Evolutionary conservation across 1,140 invertebrate species (phyloP), one percentile per base, ranked within the genome.

Genomic region (Atta colombica): DNA sequence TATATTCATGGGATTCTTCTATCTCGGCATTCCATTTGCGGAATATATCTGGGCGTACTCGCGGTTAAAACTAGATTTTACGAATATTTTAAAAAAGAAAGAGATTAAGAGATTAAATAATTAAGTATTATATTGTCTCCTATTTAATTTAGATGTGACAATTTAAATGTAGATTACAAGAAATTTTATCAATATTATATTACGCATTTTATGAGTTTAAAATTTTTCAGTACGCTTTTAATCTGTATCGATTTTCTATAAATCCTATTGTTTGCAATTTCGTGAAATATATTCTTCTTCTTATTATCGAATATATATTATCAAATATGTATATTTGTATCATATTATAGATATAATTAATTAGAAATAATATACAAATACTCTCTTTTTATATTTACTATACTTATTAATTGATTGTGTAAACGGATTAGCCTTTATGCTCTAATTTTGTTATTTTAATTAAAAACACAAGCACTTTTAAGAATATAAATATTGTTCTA

Each of bases 1-100:
- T 88, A 90, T 93, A 93, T 93, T 93, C 90, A 92, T 77, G 77
- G 21, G 66, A 77, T 65, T 84, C 77, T 81, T 78, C 77, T 68
- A 69, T 80, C 71, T 85, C 77, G 53, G 61, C 28, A 25, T 74
- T 75, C 75, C 77, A 72, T 68, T 77, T 87, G 68, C 66, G 66
- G 53, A 49, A 53, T 87, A 66, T 78, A 16, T 49, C 74, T 25
- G 2, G 14, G 2, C 49, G 55, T 39, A 74, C 21, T 45, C 8
- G 28, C 8, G 25, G 12, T 51, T 84, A 14, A 28, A 51, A 49
- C 39, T 49, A 75, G 28, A 75, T 35, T 69, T 51, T 14, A 51
- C n/a, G 39, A 25, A 51, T 84, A 65, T 63, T 35, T 45, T 28
- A 39, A 31, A 16, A 35, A 21, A 51, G n/a, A 71, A 7, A 49